These are phyloP conservation scores for Daktulosphaira vitifoliae DNA, from an alignment of 1,140 invertebrate species.

Conservation along the genomic window DNA sequence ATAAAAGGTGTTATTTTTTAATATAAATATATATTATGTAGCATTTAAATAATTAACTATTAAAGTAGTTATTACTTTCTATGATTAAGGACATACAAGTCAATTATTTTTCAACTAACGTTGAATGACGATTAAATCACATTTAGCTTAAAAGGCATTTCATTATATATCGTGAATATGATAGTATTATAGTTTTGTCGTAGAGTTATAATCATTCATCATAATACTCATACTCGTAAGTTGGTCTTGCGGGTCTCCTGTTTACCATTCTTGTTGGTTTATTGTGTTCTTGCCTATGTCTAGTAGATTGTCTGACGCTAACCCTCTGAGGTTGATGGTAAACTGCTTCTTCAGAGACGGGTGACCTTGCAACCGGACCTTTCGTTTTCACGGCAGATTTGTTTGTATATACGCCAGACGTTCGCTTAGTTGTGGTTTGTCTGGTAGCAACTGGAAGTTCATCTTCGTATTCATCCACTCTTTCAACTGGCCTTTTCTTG, in stretches of 20 bases:
- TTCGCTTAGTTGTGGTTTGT: constrained; percentile 3
- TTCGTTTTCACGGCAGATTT: constrained; percentile 21
- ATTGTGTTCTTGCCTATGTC: background rate
- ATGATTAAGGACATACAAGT: too few species aligned
- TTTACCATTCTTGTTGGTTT: background rate
- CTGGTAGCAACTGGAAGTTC: background rate
- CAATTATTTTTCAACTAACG: too few species aligned
- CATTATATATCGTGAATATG: too few species aligned
- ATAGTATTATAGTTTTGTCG: too few species aligned
- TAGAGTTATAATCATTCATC: constrained; percentile 6
- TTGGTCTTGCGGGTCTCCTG: background rate
- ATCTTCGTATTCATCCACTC: constrained; percentile 19
- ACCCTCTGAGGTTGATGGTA: constrained; percentile 12
- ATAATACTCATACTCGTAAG: constrained; percentile 16
- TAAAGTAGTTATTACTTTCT: too few species aligned
- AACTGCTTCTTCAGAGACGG: background rate
- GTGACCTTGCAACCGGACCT: background rate
- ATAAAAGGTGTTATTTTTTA: too few species aligned
- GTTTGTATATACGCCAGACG: constrained; percentile 4
- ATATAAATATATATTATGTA: too few species aligned
- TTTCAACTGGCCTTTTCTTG: background rate
- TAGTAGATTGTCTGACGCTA: background rate
- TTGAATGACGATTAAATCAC: too few species aligned
- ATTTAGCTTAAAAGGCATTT: too few species aligned
- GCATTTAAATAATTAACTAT: too few species aligned